Evolutionary conservation across 2,113 vertebrate genomes (phyloP).

Genomic region (Bufo bufo): DNA sequence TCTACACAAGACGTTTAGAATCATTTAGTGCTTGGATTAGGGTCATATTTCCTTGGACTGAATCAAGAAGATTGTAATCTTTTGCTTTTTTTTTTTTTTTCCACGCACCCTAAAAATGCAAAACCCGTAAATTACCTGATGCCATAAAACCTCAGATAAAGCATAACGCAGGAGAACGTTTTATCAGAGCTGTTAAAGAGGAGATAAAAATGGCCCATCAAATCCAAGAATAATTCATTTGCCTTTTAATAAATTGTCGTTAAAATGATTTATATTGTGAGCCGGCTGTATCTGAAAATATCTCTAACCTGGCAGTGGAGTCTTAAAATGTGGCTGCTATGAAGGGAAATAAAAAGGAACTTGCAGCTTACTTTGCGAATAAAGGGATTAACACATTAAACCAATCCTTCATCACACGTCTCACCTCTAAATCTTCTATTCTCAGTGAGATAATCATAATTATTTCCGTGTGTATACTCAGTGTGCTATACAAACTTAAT

Average conservation of each 20-base stretch:
- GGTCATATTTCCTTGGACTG: conserved; percentile 31
- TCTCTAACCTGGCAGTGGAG: background rate
- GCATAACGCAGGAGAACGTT: conserved; percentile 45
- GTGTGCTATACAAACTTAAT: conserved; percentile 1
- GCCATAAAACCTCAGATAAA: conserved; percentile 50
- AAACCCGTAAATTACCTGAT: conserved; percentile 38
- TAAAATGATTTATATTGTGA: conserved; percentile 55
- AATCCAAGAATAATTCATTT: conserved; percentile 58
- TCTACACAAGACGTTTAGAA: background rate
- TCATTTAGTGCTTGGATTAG: conserved; percentile 4
- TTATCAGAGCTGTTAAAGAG: conserved; percentile 52
- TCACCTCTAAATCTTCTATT: conserved; percentile 38
- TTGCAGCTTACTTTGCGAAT: conserved; percentile 11
- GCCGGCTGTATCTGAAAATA: conserved; percentile 38
- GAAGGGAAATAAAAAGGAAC: background rate
- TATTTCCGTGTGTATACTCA: conserved; percentile 1
- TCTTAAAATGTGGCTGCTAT: conserved; percentile 34
- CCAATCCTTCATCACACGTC: conserved; percentile 11
- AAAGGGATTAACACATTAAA: conserved; percentile 28
- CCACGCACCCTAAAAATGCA: conserved; percentile 46
- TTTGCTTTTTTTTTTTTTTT: conserved; percentile 6
- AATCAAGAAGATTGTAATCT: conserved; percentile 43
- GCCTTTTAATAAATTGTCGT: conserved; percentile 58
- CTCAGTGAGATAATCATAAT: conserved; percentile 25
- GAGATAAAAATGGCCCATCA: conserved; percentile 52